phyloP scores from a whole-genome alignment of 2,113 vertebrate species.

The Paraplagusia blochii region DNA sequence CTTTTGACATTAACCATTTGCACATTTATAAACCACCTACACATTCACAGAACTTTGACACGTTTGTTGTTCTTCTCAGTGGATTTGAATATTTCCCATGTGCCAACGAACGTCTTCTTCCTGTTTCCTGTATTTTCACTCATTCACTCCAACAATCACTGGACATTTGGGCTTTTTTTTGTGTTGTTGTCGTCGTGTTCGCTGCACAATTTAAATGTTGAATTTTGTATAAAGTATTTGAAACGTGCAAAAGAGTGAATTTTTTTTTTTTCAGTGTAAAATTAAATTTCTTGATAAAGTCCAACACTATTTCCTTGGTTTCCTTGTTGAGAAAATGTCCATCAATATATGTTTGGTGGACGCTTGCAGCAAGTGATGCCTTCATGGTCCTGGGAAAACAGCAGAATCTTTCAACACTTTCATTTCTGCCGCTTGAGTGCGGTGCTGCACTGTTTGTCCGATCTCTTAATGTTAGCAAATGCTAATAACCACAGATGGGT shows the following conservation, averaged over 20 bases:
- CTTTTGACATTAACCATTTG: no score
- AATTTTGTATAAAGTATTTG: conserved; percentile 73
- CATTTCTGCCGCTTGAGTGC: no score
- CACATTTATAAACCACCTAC: no score
- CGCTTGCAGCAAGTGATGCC: no score
- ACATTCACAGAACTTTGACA: no score
- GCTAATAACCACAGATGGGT: no score
- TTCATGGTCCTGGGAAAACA: background rate
- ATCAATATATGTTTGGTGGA: no score
- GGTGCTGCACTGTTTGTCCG: no score
- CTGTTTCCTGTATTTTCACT: conserved; percentile 37
- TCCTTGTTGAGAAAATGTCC: conserved; percentile 15
- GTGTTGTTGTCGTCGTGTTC: conserved; percentile 57
- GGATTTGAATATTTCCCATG: conserved; percentile 38
- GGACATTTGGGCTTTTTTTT: conserved; percentile 61
- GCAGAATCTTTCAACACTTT: no score
- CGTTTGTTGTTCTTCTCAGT: background rate
- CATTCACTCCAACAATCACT: conserved; percentile 48
- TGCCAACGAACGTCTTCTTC: conserved; percentile 68
- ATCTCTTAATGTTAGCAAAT: no score
- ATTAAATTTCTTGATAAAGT: background rate
- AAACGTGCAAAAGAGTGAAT: conserved; percentile 24
- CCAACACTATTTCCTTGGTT: background rate
- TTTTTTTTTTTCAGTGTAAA: background rate
- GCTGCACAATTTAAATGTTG: conserved; percentile 31